Base-by-base conservation (phyloP, 2,797 vertebrate species). In the Sebastes ruberrimus region DNA sequence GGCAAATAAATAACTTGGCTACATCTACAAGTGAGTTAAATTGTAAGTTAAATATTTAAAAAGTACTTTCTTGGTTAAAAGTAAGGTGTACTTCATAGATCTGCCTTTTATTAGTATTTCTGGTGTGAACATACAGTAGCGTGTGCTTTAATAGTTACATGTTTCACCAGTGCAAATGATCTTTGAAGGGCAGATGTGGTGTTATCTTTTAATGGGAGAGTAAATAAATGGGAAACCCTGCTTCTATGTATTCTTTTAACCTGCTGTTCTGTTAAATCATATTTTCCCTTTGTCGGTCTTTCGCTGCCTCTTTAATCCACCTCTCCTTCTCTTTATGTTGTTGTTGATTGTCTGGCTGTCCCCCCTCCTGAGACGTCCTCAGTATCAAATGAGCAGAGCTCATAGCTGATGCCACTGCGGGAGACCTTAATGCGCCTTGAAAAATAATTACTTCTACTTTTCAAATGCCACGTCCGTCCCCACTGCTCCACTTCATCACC, bases 391-490 rank as follows among this genome's bases (percentile, higher is more conserved):
- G 78, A 89, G 81, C 89, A 75, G 62, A 86, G 77, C 76, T 88
- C 82, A 69, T 85, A 23, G 69, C 80, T 69, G 77, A 79, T 87
- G 73, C 83, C 87, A 83, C 88, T 83, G 71, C 27, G 57, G 87
- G 85, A 87, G 85, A 87, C 66, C 76, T 78, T 87, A 84, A 86
- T 88, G 74, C 32, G 27, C 76, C 92, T 87, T 87, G 84, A 91
- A 94, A 92, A 94, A 94, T 90, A 94, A 94, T 92, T 83, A 93
- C 88, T 81, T 88, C 67, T 78, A 20, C 83, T 89, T 92, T 89
- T 90, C 80, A 87, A 86, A 88, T 67, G 66, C 57, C 89, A 84
- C 71, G 32, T 85, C 78, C 85, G 59, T 83, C 89, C 92, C 91
- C 86, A 71, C 56, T 69, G 83, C 84, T 80, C 71, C 83, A 57